Evolutionary conservation across 2,797 vertebrate genomes (phyloP).

Genomic region (Heliangelus exortis): DNA sequence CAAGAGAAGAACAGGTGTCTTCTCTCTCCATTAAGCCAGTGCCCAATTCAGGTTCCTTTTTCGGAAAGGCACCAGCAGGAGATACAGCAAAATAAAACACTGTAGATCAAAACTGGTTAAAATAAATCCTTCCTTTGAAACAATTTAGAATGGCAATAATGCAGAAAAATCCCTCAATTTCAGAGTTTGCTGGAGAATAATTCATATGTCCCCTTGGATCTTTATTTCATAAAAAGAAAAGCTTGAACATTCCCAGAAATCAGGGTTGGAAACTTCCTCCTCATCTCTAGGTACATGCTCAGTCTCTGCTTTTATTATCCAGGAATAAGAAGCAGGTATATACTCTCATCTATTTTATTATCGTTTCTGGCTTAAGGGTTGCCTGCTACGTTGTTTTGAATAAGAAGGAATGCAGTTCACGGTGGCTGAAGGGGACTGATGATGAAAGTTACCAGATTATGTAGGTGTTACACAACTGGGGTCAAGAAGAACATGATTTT

Average conservation of each 20-base stretch:
- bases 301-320: not conserved
- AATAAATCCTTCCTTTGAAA: not conserved
- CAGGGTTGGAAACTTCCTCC: not conserved
- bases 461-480: not conserved
- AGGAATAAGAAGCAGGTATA: not conserved
- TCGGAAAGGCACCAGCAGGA: not conserved
- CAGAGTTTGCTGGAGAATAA: not conserved
- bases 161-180: not conserved
- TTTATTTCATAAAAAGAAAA: not conserved
- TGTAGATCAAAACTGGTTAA: not conserved
- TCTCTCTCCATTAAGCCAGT: not conserved
- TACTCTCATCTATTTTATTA: not conserved
- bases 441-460: not conserved
- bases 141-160: not conserved
- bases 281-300: not conserved
- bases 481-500: not conserved
- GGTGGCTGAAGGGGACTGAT: not conserved
- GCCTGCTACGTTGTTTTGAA: not conserved
- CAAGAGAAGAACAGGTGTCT: not conserved
- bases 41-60: not conserved
- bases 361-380: not conserved
- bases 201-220: not conserved
- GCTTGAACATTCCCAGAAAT: not conserved
- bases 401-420: not conserved
- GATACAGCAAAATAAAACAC: not conserved